Percentiles rank a stretch among this genome's conserved stretches.
These are phyloP conservation scores for Amiota minor DNA, from an alignment of 2,888 invertebrate genomes.

Conservation along the genomic window DNA sequence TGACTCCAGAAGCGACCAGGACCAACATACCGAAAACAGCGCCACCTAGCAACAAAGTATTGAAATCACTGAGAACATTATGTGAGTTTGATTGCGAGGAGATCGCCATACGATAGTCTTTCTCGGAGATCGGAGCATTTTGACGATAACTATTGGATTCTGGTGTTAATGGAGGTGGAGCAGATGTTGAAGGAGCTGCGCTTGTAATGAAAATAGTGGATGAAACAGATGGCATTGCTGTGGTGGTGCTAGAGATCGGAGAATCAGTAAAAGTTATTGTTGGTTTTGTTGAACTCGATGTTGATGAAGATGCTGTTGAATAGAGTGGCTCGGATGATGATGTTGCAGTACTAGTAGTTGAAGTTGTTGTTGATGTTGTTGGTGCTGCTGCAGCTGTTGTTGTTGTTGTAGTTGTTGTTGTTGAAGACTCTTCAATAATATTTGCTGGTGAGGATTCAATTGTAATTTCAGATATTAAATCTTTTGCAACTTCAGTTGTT, in stretches of 20 bases:
- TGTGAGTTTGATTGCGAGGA: not conserved
- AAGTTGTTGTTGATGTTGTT: not conserved
- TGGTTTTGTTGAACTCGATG: slow-evolving; percentile 25
- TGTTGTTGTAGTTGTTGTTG: not conserved
- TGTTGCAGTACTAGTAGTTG: not conserved
- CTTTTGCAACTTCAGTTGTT: not conserved
- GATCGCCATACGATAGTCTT: slow-evolving; percentile 36
- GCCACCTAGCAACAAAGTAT: not conserved
- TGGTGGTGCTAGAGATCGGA: not conserved
- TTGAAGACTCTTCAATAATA: not conserved
- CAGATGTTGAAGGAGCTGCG: slow-evolving; percentile 39
- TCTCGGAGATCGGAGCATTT: slow-evolving; percentile 36
- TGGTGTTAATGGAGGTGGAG: slow-evolving; percentile 42
- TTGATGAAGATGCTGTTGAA: slow-evolving; percentile 24
- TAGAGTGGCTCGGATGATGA: not conserved
- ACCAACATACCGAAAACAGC: slow-evolving; percentile 38
- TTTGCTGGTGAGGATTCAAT: not conserved
- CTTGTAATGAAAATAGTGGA: slow-evolving; percentile 21
- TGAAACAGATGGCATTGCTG: not conserved
- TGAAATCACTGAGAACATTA: not conserved
- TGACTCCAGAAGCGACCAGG: slow-evolving; percentile 39
- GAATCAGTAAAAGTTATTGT: slow-evolving; percentile 8
- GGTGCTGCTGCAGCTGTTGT: not conserved
- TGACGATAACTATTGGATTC: slow-evolving; percentile 52
- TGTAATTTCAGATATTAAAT: not conserved